Evolutionary conservation across 1,140 invertebrate genomes (phyloP), one percentile per base, ranked within the genome.

Genomic region (Bathynomus jamesi): DNA sequence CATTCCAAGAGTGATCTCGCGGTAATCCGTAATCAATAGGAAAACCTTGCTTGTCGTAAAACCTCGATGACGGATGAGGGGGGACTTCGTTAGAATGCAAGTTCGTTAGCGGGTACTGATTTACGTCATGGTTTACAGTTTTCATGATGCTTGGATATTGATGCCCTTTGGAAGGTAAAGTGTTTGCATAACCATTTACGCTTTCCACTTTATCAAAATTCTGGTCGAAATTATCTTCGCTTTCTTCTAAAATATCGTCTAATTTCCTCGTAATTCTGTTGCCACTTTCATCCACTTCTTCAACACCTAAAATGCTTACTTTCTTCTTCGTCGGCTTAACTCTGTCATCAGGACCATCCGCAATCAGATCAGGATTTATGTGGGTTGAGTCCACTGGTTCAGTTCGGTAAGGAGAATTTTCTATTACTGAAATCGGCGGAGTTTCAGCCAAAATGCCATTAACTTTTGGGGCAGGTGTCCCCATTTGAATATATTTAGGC

Each of bases 401-500:
- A 46, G 68, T 67, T 21, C 75, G 68, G 67, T 71, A 76, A 2
- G 72, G 75, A 29, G 75, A 74, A 4, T 71, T 69, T 40, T 73
- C 75, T 29, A 76, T 76, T n/a, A 76, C 75, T 61, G 75, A 76
- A 29, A 76, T 76, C 8, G 75, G 75, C 4, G 72, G 65, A 28
- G 71, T 69, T 21, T 71, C 70, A 24, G 66, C 40, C 4, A 69
- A 71, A 28, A 76, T 73, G 17, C 75, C 75, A 61, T 76, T 76
- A 25, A 71, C 66, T 28, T 76, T 76, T 2, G 75, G 75, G 17
- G 75, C 72, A 17, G 75, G 71, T 21, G 75, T 76, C 8, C 75
- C 75, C 75, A 76, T 76, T 31, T 76, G 75, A 27, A 76, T 73
- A 13, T 76, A 76, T 53, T 76, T 73, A 17, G 75, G 75, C 75